Conservation (phyloP, 2,113 vertebrate species). For the Austrofundulus limnaeus region DNA sequence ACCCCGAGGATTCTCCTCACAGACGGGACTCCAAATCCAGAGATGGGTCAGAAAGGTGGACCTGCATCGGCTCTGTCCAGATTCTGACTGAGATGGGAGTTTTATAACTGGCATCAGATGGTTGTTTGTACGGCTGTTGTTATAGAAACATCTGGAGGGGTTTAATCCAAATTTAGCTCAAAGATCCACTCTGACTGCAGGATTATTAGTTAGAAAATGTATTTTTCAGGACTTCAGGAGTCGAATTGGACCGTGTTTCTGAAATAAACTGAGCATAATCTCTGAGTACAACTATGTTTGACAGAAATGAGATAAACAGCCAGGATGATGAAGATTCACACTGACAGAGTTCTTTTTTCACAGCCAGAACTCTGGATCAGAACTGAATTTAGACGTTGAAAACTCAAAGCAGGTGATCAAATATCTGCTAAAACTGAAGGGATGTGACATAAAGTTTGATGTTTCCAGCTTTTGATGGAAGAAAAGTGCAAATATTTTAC, state of each 20-base stretch:
- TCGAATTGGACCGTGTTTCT: no score
- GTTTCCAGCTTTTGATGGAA: not conserved
- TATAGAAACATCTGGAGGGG: not conserved
- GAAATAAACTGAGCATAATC: no score
- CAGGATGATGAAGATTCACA: no score
- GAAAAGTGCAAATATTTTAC: not conserved
- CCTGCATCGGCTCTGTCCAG: not conserved
- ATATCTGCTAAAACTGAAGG: not conserved
- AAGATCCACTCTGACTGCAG: not conserved
- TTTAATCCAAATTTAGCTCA: not conserved
- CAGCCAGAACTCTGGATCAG: no score
- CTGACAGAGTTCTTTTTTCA: no score
- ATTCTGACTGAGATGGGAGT: not conserved
- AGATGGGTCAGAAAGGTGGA: conserved; percentile 6
- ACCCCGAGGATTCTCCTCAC: conserved; percentile 11
- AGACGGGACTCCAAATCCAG: conserved; percentile 8
- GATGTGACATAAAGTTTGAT: not conserved
- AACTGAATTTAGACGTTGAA: no score
- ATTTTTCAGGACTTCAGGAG: no score
- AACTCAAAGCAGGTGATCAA: no score
- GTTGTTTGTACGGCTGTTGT: not conserved
- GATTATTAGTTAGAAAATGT: not conserved
- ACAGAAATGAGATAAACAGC: no score
- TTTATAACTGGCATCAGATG: not conserved
- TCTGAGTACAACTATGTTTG: no score